These are phyloP conservation scores for Mus musculus DNA, from an alignment of 2,113 vertebrate species.

Conservation along the genomic window DNA sequence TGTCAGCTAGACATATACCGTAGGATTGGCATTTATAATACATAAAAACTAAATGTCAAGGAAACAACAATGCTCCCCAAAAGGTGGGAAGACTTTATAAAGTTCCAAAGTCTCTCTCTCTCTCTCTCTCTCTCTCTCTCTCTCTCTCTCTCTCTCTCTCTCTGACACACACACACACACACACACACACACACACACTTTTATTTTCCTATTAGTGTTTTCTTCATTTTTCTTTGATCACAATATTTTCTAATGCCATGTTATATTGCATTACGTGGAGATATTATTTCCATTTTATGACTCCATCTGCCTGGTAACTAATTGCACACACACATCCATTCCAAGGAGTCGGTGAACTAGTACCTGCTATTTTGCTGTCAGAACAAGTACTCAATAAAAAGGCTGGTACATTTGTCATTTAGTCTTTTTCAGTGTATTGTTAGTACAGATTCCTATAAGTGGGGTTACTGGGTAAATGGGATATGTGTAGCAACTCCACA, in stretches of 20 bases:
- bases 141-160: too few species aligned
- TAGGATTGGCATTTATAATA: not conserved
- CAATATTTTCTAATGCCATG: not conserved
- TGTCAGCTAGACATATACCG: not conserved
- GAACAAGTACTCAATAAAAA: not conserved
- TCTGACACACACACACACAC: not conserved
- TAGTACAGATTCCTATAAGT: not conserved
- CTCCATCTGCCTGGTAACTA: not conserved
- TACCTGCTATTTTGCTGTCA: not conserved
- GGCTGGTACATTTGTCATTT: not conserved
- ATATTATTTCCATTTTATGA: not conserved
- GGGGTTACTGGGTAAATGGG: not conserved
- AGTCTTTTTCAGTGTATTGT: not conserved
- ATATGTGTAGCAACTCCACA: not conserved
- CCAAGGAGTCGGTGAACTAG: not conserved
- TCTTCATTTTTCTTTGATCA: not conserved
- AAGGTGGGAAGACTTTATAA: not conserved
- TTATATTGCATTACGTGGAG: not conserved
- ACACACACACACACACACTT: not conserved
- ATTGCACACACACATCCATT: not conserved
- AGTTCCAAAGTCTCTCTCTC: not conserved
- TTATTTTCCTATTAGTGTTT: not conserved
- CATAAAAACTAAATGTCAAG: not conserved
- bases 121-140: too few species aligned
- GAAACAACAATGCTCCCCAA: not conserved